Evolutionary conservation across 2,113 vertebrate genomes (phyloP).

Genomic region (Corythornis madagascariensis): DNA sequence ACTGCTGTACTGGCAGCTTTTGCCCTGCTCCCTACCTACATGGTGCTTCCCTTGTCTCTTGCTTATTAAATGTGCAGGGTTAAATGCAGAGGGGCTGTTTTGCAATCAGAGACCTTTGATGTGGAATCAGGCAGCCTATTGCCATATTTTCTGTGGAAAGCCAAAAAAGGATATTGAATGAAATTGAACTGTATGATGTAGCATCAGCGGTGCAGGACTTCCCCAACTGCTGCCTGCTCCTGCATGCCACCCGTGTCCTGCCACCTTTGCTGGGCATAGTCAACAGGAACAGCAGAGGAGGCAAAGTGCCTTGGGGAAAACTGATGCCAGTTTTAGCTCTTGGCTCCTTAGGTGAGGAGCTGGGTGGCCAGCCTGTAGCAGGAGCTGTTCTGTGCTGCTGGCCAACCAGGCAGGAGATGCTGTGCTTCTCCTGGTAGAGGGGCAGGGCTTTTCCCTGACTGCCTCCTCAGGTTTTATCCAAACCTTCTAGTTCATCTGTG

Average conservation of each 20-base stretch:
- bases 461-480: rapidly evolving
- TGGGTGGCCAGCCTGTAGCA: rapidly evolving
- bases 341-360: background rate
- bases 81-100: background rate
- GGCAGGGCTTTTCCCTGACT: rapidly evolving
- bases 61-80: background rate
- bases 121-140: background rate
- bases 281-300: background rate
- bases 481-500: background rate
- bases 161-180: background rate
- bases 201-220: background rate
- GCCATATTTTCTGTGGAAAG: background rate
- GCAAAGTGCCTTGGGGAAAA: background rate
- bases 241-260: background rate
- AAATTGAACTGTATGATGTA: background rate
- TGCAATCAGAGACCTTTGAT: background rate
- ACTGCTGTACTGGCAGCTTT: background rate
- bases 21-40: rapidly evolving
- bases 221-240: background rate
- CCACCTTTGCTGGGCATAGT: background rate
- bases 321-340: background rate
- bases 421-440: background rate
- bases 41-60: background rate
- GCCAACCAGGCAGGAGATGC: background rate
- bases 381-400: background rate